Percentiles rank a stretch among this genome's conserved stretches.
phyloP scores from a whole-genome alignment of 2,113 vertebrate species.

The Tragelaphus strepsiceros region DNA sequence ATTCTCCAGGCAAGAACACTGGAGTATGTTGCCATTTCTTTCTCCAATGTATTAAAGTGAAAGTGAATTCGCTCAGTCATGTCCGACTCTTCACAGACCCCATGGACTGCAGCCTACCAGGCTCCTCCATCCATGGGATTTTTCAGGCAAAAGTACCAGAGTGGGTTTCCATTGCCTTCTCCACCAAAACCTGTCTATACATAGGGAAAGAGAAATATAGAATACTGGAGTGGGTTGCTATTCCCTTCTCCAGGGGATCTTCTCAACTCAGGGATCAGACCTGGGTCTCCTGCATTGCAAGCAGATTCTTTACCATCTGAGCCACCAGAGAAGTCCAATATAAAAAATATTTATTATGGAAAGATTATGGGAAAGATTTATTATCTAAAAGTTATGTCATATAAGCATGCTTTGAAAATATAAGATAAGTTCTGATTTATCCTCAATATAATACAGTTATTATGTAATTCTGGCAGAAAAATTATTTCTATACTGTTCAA shows the following conservation, averaged over 20 bases:
- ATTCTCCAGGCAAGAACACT: background rate
- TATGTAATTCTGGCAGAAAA: background rate
- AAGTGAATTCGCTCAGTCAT: background rate
- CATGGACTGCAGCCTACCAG: background rate
- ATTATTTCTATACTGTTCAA: background rate
- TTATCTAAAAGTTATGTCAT: background rate
- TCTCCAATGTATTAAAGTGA: background rate
- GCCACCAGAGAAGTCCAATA: background rate
- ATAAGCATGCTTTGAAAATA: background rate
- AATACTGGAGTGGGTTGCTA: background rate
- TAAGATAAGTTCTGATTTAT: background rate
- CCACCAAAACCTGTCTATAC: background rate
- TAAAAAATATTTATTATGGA: background rate
- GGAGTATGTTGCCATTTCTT: background rate
- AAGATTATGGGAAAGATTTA: background rate
- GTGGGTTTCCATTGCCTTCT: background rate
- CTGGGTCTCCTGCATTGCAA: background rate
- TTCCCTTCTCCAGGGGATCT: background rate
- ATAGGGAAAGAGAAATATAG: background rate
- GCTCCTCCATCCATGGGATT: background rate
- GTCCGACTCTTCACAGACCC: accelerated
- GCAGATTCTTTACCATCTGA: background rate
- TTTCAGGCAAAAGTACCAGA: background rate
- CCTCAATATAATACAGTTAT: background rate
- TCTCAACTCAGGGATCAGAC: background rate